These are phyloP conservation scores for Tachycineta bicolor DNA, from an alignment of 2,113 vertebrate species.

Conservation along the genomic window DNA sequence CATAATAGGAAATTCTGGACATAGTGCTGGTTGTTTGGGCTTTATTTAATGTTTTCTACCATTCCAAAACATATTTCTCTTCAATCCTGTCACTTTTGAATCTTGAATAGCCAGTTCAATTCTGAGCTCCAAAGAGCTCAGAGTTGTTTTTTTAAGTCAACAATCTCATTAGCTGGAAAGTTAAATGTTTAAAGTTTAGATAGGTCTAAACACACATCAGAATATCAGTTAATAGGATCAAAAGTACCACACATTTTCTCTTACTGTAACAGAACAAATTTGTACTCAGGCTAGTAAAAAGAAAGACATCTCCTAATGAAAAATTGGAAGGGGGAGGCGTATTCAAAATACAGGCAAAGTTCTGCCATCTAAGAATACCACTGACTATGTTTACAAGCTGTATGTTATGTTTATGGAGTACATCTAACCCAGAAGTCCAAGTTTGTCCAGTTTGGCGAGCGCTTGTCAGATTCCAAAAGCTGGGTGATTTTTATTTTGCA, in stretches of 20 bases:
- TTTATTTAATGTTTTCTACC: background rate
- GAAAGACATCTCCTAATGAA: background rate
- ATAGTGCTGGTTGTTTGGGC: background rate
- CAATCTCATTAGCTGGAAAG: background rate
- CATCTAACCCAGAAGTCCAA: background rate
- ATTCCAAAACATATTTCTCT: background rate
- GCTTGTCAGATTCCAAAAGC: background rate
- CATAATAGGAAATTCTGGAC: background rate
- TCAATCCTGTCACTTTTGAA: background rate
- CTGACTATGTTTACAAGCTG: background rate
- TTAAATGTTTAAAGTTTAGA: background rate
- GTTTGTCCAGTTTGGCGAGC: background rate
- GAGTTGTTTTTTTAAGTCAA: background rate
- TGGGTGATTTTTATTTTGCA: background rate
- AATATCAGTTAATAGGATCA: background rate
- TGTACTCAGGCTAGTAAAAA: background rate
- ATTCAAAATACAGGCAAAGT: background rate
- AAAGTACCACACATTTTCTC: background rate
- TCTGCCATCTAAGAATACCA: background rate
- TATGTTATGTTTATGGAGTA: background rate
- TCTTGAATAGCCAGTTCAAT: background rate
- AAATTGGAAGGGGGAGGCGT: fast-evolving
- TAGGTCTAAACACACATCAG: background rate
- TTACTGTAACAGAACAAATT: background rate
- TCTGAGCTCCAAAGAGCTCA: background rate